Evolutionary conservation across 2,797 vertebrate genomes (phyloP).

Genomic region (Enteromius unitaeniatus): DNA sequence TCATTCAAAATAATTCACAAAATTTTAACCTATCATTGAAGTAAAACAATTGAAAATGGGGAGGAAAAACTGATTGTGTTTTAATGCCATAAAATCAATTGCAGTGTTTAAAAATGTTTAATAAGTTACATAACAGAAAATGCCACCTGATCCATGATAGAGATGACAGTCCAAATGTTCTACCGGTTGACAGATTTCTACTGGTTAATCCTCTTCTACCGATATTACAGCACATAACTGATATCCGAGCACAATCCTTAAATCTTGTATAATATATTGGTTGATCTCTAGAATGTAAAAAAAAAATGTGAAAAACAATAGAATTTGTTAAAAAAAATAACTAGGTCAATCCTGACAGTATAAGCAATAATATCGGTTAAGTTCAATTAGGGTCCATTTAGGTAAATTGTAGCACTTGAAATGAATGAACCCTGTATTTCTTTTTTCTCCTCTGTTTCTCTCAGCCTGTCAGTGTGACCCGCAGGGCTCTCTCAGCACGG

Average conservation of each 20-base stretch:
- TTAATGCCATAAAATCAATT: neutral
- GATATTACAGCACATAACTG: neutral
- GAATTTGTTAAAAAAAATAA: neutral
- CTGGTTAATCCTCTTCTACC: neutral
- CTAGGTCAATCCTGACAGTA: neutral
- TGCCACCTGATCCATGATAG: too few relatives aligned
- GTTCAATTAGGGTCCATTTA: neutral
- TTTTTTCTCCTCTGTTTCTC: constrained; percentile 48
- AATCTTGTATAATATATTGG: neutral
- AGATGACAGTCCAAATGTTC: too few relatives aligned
- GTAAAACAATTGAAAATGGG: too few relatives aligned
- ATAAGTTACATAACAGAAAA: neutral
- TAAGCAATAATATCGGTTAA: neutral
- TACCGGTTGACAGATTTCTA: neutral
- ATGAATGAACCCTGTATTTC: neutral
- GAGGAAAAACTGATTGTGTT: too few relatives aligned
- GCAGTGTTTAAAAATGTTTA: neutral
- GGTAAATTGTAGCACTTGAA: neutral
- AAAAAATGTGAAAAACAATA: neutral
- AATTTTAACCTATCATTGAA: too few relatives aligned
- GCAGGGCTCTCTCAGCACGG: constrained; percentile 92
- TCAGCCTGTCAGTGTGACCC: constrained; percentile 94
- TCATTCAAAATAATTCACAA: too few relatives aligned
- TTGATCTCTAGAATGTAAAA: neutral
- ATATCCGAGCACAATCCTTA: neutral